Evolutionary conservation across 2,888 invertebrate genomes (phyloP), one percentile per base, ranked within the genome.

Genomic region (Rhingia campestris): DNA sequence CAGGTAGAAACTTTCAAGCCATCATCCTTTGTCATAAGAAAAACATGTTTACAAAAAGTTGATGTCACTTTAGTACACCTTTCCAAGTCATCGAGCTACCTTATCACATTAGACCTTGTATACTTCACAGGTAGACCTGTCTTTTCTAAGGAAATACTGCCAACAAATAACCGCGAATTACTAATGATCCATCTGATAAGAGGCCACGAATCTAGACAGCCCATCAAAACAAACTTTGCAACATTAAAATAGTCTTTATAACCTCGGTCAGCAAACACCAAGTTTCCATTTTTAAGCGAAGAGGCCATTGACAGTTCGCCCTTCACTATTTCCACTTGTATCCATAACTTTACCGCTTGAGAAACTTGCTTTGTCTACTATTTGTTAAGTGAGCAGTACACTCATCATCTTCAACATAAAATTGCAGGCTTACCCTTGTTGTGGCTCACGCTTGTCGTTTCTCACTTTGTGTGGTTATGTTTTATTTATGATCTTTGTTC

Each of bases 281-380:
- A 53, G n/a, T 14, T 14, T 2, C 22, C 22, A 22, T 22, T 2
- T 22, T 22, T 22, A 10, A 35, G 30, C 22, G n/a, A 14, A 69
- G 35, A 56, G 45, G 69, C 30, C 47, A 56, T 69, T 66, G 66
- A 54, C 69, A 69, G 69, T 39, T 30, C 47, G 47, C 37, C 9
- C 45, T 54, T 45, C 7, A 10, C 66, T 41, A 35, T 66, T 53
- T 66, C 33, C 39, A 33, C 12, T 4, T 64, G n/a, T 32, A n/a
- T 51, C 6, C 39, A 39, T 9, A 14, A 37, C 30, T n/a, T 30
- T 39, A 45, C 12, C 7, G 43, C 56, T 47, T 14, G 22, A 47
- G 56, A 56, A 58, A 47, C 12, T 37, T 9, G 53, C 56, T 56
- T 45, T 49, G 43, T 67, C 32, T 51, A 12, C 12, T 14, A 4